Base-by-base conservation (phyloP, 2,113 vertebrate genomes). In the Lates calcarifer region DNA sequence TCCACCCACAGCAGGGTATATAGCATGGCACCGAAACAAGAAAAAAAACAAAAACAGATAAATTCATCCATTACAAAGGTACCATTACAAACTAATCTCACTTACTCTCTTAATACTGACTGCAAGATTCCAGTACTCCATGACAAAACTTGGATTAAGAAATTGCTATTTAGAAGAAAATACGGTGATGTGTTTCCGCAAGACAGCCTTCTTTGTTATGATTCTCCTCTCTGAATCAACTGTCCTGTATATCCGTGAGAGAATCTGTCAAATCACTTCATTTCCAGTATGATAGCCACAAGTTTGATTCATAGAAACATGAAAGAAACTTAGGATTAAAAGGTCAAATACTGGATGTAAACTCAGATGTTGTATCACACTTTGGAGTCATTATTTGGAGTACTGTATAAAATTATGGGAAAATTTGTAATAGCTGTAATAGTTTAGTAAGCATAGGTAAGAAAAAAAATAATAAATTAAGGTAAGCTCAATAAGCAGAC, bases 301-400 rank as follows among this genome's bases (percentile, higher is more conserved):
- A 58, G 39, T 22, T 31, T 9, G 29, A 66, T 41, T 58, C 26
- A 76, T 3, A 35, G 33, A 31, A 45, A 51, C 47, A 43, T 68
- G 51, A 77, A 9, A 69, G 68, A 81, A 64, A 35, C 35, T 24
- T 5, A 45, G 15, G 13, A 28, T 69, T 60, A 4, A 63, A 9
- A 68, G 41, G 39, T 62, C 47, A 26, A 71, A 55, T 10, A 20
- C 15, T 47, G 57, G 22, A 63, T 69, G 64, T 51, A 28, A 58
- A 49, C 28, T n/a, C 4, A 71, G 74, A 72, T 57, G 57, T 31
- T 47, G 4, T 22, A 28, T 68, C 12, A 3, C 17, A 57, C 33
- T 17, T 29, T 20, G 12, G 0, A 62, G 66, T 56, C 20, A 22
- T 39, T 56, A 55, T 69, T 49, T 3, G 6, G 8, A 24, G 1